These are phyloP conservation scores for Euplagia quadripunctaria DNA, from an alignment of 2,888 invertebrate species.

Conservation along the genomic window DNA sequence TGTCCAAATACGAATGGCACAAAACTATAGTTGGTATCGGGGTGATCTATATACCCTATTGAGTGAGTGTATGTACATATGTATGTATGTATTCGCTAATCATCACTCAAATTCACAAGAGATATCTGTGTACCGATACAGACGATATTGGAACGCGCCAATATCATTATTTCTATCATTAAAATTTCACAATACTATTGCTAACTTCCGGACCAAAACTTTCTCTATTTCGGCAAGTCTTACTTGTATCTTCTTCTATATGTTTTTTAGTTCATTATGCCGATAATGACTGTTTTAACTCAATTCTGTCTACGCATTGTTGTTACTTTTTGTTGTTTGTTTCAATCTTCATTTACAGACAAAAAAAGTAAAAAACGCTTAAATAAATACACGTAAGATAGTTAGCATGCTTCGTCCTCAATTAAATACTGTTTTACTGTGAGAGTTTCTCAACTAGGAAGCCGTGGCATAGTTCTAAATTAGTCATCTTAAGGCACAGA, in stretches of 20 bases:
- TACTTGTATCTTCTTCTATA: not conserved
- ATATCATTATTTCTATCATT: slow-evolving; percentile 7
- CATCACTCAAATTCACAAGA: not conserved
- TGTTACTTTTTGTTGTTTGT: not conserved
- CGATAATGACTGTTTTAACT: slow-evolving; percentile 1
- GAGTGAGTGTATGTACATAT: no score
- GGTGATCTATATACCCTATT: no score
- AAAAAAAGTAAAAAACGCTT: not conserved
- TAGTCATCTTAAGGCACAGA: slow-evolving; percentile 3
- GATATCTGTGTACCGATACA: not conserved
- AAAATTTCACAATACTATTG: not conserved
- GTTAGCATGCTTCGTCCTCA: not conserved
- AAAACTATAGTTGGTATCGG: no score
- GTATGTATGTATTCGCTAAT: not conserved
- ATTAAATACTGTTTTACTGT: slow-evolving; percentile 3
- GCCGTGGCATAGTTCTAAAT: not conserved
- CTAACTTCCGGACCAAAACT: slow-evolving; percentile 4
- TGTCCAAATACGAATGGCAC: no score
- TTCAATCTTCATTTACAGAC: not conserved
- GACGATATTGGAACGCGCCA: not conserved
- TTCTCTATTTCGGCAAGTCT: slow-evolving; percentile 14
- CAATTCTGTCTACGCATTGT: not conserved
- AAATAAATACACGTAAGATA: slow-evolving; percentile 7
- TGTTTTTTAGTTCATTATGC: slow-evolving; percentile 11
- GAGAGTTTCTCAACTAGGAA: slow-evolving; percentile 1